phyloP scores from a whole-genome alignment of 2,797 vertebrate species.

The Danio albolineatus region DNA sequence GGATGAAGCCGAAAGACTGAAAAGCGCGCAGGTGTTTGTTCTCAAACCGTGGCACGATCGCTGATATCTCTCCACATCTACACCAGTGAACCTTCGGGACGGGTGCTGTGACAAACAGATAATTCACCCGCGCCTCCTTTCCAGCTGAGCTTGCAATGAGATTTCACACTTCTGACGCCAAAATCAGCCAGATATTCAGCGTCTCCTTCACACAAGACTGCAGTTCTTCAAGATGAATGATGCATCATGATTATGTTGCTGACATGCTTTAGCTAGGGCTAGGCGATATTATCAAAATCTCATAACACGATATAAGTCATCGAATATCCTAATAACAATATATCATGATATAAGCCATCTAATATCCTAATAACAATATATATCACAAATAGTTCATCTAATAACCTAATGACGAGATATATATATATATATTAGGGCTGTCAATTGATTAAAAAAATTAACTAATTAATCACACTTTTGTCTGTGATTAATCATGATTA shows the following conservation, averaged over 20 bases:
- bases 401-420: no score
- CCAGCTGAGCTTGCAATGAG: constrained; percentile 19
- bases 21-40: neutral
- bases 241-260: constrained; percentile 17
- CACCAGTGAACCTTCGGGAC: constrained; percentile 12
- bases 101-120: constrained; percentile 30
- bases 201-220: neutral
- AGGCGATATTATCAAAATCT: no score
- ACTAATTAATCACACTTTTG: no score
- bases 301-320: no score
- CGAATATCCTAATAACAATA: no score
- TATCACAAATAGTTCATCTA: no score
- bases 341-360: no score
- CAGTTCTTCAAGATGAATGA: constrained; percentile 6
- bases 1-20: neutral
- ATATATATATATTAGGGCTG: no score
- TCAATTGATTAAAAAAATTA: no score
- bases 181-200: neutral
- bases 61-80: neutral
- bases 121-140: neutral
- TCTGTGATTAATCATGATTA: no score
- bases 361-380: no score
- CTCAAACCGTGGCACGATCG: neutral
- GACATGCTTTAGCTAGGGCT: neutral
- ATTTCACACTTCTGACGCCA: constrained; percentile 24